Percentiles rank a stretch among this genome's conserved stretches.
Conservation (phyloP, 2,888 invertebrate species). For the Leptinotarsa peninsularis region DNA sequence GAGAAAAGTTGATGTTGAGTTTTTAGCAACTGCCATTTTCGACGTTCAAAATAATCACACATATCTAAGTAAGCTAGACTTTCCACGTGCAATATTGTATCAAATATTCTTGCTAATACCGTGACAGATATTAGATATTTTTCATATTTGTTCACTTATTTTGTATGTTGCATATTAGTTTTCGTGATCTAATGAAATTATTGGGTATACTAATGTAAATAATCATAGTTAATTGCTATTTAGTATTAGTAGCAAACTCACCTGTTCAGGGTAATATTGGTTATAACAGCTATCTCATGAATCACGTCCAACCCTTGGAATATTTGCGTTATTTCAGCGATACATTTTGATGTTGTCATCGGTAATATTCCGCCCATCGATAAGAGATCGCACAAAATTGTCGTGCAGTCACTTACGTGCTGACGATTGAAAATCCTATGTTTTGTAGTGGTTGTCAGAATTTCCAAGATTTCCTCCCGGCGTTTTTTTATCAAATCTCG, state of each 20-base stretch:
- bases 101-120: too few species aligned
- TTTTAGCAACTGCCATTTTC: too few species aligned
- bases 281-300: slow-evolving; percentile 35
- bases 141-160: too few species aligned
- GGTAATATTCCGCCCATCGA: slow-evolving; percentile 26
- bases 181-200: too few species aligned
- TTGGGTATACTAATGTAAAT: too few species aligned
- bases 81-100: too few species aligned
- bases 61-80: too few species aligned
- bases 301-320: slow-evolving; percentile 35
- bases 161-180: too few species aligned
- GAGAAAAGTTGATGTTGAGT: too few species aligned
- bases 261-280: slow-evolving; percentile 37
- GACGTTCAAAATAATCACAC: too few species aligned
- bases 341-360: slow-evolving; percentile 30
- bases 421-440: slow-evolving; percentile 37
- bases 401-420: slow-evolving; percentile 34
- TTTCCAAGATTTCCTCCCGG: slow-evolving; percentile 37
- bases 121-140: too few species aligned
- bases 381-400: slow-evolving; percentile 40
- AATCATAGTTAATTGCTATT: too few species aligned
- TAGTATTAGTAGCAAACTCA: slow-evolving; percentile 27
- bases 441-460: slow-evolving; percentile 32
- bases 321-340: slow-evolving; percentile 38
- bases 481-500: slow-evolving; percentile 20